Percentiles rank a stretch among this genome's conserved stretches.
Conservation (phyloP, 2,113 vertebrate species). For the Malaclemys terrapin region DNA sequence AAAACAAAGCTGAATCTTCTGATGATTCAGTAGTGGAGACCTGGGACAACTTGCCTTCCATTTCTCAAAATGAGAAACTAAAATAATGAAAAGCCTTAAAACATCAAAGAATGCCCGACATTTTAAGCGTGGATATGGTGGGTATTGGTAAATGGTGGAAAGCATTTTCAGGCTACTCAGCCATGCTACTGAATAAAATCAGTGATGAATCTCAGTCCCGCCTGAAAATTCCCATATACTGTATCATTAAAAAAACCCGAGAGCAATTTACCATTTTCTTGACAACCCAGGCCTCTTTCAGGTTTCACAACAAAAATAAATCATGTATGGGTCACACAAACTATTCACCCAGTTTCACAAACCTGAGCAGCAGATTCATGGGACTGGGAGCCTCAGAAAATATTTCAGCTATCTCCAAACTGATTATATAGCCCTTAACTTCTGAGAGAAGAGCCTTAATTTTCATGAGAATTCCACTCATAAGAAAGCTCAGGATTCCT, state of each 20-base stretch:
- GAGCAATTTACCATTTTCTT: not conserved
- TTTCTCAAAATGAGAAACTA: conserved; percentile 54
- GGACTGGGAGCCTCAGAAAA: conserved; percentile 14
- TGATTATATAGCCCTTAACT: conserved; percentile 30
- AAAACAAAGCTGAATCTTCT: not conserved
- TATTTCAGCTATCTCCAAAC: conserved; percentile 45
- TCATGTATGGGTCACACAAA: not conserved
- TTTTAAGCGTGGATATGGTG: not conserved
- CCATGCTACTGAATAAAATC: not conserved
- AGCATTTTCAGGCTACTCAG: not conserved
- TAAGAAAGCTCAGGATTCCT: conserved; percentile 48
- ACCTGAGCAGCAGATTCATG: conserved; percentile 9
- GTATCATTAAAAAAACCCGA: not conserved
- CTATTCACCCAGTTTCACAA: conserved; percentile 28
- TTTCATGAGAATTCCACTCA: conserved; percentile 12
- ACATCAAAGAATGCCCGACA: conserved; percentile 20
- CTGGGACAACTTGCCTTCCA: not conserved
- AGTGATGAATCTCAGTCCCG: not conserved
- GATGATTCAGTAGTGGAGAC: conserved; percentile 9
- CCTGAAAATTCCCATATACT: not conserved
- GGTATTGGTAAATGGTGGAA: not conserved
- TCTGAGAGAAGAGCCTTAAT: conserved; percentile 47
- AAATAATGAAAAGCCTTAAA: conserved; percentile 58
- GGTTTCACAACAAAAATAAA: conserved; percentile 16
- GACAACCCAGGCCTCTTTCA: not conserved